A percentile compares a stretch with the other conserved stretches of the same genome.
Evolutionary conservation across 2,888 invertebrate species (phyloP).

Genomic region (Cyrtodaria siliqua): DNA sequence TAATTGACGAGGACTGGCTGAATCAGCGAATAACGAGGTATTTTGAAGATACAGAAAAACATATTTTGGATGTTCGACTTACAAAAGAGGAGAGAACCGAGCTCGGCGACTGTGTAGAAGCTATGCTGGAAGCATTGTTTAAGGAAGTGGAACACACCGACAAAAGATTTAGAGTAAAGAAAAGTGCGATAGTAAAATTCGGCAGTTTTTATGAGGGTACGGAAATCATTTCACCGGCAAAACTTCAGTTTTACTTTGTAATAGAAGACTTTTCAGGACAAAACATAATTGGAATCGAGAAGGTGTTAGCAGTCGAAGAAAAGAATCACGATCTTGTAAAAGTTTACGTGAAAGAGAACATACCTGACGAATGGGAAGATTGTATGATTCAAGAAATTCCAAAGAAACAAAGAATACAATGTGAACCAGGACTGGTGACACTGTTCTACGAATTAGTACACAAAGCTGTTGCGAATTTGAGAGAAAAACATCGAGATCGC

Average conservation of each 20-base stretch:
- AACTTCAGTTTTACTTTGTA: slow-evolving; percentile 24
- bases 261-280: slow-evolving; percentile 42
- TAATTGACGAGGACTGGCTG: neutral
- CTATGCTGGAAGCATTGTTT: slow-evolving; percentile 37
- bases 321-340: slow-evolving; percentile 27
- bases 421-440: neutral
- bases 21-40: slow-evolving; percentile 42
- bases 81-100: slow-evolving; percentile 23
- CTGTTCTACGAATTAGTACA: slow-evolving; percentile 15
- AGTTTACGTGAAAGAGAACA: slow-evolving; percentile 34
- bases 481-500: slow-evolving; percentile 9
- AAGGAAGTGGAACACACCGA: slow-evolving; percentile 36
- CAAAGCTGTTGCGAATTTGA: slow-evolving; percentile 11
- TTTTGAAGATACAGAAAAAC: slow-evolving; percentile 44
- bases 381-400: slow-evolving; percentile 1
- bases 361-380: slow-evolving; percentile 27
- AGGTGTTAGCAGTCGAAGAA: neutral
- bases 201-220: slow-evolving; percentile 41
- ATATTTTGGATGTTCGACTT: slow-evolving; percentile 24
- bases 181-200: slow-evolving; percentile 20
- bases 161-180: slow-evolving; percentile 26
- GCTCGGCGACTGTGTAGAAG: slow-evolving; percentile 27
- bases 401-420: neutral
- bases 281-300: slow-evolving; percentile 15
- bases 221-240: slow-evolving; percentile 41